These are phyloP conservation scores for Anisognathus igniventris DNA, from an alignment of 2,797 vertebrate genomes.

Conservation along the genomic window DNA sequence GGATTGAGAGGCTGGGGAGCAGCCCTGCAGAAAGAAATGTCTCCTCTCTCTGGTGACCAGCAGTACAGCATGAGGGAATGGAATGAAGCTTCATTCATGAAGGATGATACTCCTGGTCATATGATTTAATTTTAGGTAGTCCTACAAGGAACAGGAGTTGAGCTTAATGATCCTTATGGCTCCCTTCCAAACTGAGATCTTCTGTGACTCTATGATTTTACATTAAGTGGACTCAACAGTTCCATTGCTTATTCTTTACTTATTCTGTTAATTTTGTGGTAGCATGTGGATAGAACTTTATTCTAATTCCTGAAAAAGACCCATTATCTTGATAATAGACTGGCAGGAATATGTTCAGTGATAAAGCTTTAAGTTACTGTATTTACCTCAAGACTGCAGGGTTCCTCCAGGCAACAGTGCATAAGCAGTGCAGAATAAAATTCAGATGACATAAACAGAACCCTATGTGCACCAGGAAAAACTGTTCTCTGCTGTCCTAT, in stretches of 20 bases:
- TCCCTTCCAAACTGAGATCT: background rate
- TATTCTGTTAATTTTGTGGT: background rate
- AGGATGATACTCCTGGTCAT: background rate
- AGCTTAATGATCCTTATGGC: background rate
- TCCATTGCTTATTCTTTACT: background rate
- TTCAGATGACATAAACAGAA: constrained; percentile 68
- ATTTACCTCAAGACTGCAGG: constrained; percentile 54
- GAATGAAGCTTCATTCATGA: background rate
- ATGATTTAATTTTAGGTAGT: background rate
- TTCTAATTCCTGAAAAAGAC: background rate
- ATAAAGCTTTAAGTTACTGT: constrained; percentile 47
- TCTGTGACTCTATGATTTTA: background rate
- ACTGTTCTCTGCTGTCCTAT: constrained; percentile 58
- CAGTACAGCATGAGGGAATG: fast-evolving
- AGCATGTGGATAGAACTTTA: background rate
- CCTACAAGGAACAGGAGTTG: background rate
- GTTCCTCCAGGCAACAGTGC: constrained; percentile 60
- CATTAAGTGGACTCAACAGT: background rate
- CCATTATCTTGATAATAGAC: constrained; percentile 30
- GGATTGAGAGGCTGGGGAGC: background rate
- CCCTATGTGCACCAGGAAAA: constrained; percentile 33
- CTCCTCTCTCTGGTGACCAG: background rate
- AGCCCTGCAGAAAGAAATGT: background rate
- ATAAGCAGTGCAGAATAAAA: constrained; percentile 57
- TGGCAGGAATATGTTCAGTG: constrained; percentile 16